Evolutionary conservation across 2,113 vertebrate species (phyloP), one percentile per base, ranked within the genome.

Genomic region (Cercocebus atys): DNA sequence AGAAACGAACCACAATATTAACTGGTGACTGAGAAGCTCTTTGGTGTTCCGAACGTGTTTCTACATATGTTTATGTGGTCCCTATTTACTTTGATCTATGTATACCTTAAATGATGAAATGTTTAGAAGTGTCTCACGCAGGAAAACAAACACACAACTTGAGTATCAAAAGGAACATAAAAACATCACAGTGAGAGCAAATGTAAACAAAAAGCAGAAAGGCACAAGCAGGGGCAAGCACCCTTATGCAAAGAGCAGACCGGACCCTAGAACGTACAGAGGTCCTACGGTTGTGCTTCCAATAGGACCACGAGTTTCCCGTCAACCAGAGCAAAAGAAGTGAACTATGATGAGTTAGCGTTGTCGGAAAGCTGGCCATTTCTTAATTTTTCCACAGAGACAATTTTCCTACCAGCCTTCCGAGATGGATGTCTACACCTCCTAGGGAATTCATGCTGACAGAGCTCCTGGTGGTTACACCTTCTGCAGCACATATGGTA

Each of bases 241-340:
- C 3, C 2, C 12, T 23, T 8, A 50, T 43, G 72, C 13, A 13
- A 27, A 64, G 61, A 27, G 38, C 72, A 8, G 20, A 38, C 68
- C 13, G 18, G 43, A 50, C 23, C 11, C 11, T 6, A 8, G 32
- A n/a, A 23, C 10, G 52, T 2, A 16, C 0, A n/a, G 12, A 14
- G 14, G 30, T 25, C 10, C 38, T 10, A 20, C 0, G 7, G 47
- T 0, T 50, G 64, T 32, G 64, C 55, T 52, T 61, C 50, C 16
- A 3, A 27, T 3, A 17, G 40, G 80, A 72, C 38, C 10, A 3
- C 3, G 0, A 27, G 16, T 38, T 27, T 61, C 66, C 23, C 3
- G 30, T 11, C 45, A 30, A 6, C 16, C 75, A 32, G 12, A 80
- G 88, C 32, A 32, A 35, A 84, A 27, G 35, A 17, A 35, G 38